Conservation (phyloP, 2,888 invertebrate species). For the Limnephilus marmoratus region DNA sequence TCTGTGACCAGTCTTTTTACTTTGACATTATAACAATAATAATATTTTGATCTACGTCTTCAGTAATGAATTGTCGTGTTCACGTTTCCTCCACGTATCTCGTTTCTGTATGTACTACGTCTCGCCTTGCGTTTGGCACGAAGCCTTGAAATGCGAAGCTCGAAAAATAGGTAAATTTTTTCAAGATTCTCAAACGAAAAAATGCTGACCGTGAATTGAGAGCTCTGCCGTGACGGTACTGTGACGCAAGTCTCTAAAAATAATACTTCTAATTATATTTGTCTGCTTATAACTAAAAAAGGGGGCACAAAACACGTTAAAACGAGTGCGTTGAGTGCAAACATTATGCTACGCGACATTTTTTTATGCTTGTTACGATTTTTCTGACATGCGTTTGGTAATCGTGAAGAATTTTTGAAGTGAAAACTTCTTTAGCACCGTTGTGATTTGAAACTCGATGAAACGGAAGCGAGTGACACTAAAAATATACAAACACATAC, state of each 20-base stretch:
- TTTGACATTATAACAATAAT: not conserved
- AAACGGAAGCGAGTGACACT: too few relatives aligned
- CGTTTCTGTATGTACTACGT: not conserved
- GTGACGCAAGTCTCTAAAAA: not conserved
- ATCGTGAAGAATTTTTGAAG: not conserved
- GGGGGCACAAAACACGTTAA: not conserved
- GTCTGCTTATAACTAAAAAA: not conserved
- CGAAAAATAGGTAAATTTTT: not conserved
- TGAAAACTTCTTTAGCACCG: too few relatives aligned
- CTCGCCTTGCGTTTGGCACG: not conserved
- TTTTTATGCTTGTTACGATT: not conserved
- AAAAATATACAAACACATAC: too few relatives aligned
- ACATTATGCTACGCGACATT: not conserved
- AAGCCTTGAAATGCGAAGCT: not conserved
- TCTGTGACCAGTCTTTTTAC: not conserved
- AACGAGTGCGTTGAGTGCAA: not conserved
- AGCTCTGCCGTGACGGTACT: not conserved
- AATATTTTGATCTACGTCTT: not conserved
- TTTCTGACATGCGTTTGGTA: not conserved
- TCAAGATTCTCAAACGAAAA: not conserved
- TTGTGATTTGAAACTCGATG: too few relatives aligned
- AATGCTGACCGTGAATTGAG: not conserved
- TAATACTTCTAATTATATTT: not conserved
- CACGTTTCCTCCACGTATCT: not conserved
- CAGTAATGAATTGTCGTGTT: not conserved